phyloP scores from a whole-genome alignment of 1,140 invertebrate species.

The Bemisia tabaci region DNA sequence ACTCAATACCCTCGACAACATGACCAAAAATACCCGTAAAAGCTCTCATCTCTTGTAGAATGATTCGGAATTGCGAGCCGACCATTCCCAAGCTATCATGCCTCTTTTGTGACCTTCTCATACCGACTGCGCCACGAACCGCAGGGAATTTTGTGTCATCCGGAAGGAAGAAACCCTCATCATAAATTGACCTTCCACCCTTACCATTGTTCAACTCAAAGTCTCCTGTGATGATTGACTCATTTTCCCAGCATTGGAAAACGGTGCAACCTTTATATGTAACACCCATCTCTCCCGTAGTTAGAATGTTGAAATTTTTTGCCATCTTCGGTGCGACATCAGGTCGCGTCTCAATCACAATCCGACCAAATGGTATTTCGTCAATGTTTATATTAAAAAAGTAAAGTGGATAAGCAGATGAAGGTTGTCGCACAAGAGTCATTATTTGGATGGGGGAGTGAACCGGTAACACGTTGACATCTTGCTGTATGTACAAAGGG shows the following conservation, averaged over 20 bases:
- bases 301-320: slow-evolving; percentile 71
- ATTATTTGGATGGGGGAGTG: not conserved
- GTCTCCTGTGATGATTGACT: slow-evolving; percentile 43
- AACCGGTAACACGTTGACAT: not conserved
- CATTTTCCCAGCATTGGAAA: slow-evolving; percentile 69
- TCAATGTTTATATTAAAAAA: slow-evolving; percentile 65
- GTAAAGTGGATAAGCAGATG: slow-evolving; percentile 45
- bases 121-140: slow-evolving; percentile 60
- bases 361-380: slow-evolving; percentile 49
- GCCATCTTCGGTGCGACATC: slow-evolving; percentile 81
- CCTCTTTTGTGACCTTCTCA: slow-evolving; percentile 64
- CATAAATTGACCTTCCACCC: slow-evolving; percentile 60
- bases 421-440: not conserved
- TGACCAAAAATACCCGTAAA: slow-evolving; percentile 73
- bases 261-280: slow-evolving; percentile 65
- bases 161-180: slow-evolving; percentile 63
- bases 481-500: not conserved
- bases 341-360: slow-evolving; percentile 68
- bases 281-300: slow-evolving; percentile 61
- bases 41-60: slow-evolving; percentile 61
- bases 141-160: slow-evolving; percentile 66
- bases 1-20: slow-evolving; percentile 63
- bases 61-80: slow-evolving; percentile 69
- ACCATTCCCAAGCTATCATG: slow-evolving; percentile 67
- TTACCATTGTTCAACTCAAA: slow-evolving; percentile 69